These are phyloP conservation scores for Zosterops japonicus DNA, from an alignment of 2,113 vertebrate genomes.

Conservation along the genomic window DNA sequence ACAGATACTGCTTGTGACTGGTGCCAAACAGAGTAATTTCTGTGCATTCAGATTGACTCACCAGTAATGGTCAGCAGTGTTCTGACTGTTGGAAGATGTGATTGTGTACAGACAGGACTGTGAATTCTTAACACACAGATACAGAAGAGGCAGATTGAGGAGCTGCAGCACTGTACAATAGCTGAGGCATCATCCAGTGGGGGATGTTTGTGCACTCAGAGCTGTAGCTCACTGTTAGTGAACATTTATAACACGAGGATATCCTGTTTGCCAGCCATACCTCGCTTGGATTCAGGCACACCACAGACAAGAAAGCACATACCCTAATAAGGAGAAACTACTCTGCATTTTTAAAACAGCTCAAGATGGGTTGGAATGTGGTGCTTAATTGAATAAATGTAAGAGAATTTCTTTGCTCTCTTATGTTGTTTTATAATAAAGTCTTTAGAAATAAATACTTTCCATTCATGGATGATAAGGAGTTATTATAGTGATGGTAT, in stretches of 20 bases:
- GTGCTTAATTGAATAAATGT: conserved; percentile 48
- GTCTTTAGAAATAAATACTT: conserved; percentile 40
- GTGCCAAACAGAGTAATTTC: not conserved
- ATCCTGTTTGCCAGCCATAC: not conserved
- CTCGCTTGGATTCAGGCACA: not conserved
- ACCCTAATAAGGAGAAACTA: conserved; percentile 65
- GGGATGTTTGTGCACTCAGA: not conserved
- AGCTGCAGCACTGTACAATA: not conserved
- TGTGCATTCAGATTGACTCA: not conserved
- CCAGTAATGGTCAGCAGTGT: not conserved
- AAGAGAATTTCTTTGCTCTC: conserved; percentile 42
- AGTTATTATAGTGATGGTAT: not conserved
- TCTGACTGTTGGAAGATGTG: not conserved
- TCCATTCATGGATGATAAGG: conserved; percentile 25
- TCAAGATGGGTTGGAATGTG: conserved; percentile 49
- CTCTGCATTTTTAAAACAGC: conserved; percentile 9
- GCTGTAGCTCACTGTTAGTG: not conserved
- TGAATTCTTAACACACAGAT: not conserved
- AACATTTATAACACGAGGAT: not conserved
- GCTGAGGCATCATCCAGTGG: not conserved
- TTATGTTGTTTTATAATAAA: conserved; percentile 24
- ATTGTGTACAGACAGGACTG: not conserved
- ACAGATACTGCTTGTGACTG: not conserved
- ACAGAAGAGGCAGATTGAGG: not conserved
- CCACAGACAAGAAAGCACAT: conserved; percentile 35